Evolutionary conservation across 2,888 invertebrate genomes (phyloP).

Genomic region (Orthosia incerta): DNA sequence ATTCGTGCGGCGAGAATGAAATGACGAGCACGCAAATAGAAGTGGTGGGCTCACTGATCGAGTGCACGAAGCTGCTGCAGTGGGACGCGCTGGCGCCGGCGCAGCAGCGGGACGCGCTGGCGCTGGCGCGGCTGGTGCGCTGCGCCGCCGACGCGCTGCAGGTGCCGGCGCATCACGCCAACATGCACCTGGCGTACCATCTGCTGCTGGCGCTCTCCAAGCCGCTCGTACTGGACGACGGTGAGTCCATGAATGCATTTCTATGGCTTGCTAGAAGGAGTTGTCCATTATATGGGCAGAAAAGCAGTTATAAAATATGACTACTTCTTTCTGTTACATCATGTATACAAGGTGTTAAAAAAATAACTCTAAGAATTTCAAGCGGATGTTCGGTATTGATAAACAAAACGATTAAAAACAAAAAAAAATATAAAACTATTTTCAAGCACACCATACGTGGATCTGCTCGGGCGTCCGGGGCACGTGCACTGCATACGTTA

Average conservation of each 20-base stretch:
- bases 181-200: conserved; percentile 72
- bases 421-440: no score
- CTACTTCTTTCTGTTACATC: no score
- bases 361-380: no score
- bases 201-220: conserved; percentile 67
- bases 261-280: no score
- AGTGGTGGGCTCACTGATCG: conserved; percentile 47
- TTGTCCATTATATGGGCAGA: no score
- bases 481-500: no score
- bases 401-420: no score
- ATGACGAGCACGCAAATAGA: conserved; percentile 52
- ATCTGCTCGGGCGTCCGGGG: no score
- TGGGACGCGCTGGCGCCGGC: conserved; percentile 44
- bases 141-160: conserved; percentile 1
- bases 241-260: conserved; percentile 62
- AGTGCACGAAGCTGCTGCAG: conserved; percentile 36
- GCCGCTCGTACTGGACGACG: conserved; percentile 75
- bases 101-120: conserved; percentile 30
- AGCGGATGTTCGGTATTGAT: no score
- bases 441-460: no score
- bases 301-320: no score
- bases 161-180: conserved; percentile 59
- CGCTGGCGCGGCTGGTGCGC: not conserved
- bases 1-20: conserved; percentile 27
- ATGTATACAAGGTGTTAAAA: no score